These are phyloP conservation scores for Xestia ashworthii DNA, from an alignment of 2,888 invertebrate genomes.

Conservation along the genomic window DNA sequence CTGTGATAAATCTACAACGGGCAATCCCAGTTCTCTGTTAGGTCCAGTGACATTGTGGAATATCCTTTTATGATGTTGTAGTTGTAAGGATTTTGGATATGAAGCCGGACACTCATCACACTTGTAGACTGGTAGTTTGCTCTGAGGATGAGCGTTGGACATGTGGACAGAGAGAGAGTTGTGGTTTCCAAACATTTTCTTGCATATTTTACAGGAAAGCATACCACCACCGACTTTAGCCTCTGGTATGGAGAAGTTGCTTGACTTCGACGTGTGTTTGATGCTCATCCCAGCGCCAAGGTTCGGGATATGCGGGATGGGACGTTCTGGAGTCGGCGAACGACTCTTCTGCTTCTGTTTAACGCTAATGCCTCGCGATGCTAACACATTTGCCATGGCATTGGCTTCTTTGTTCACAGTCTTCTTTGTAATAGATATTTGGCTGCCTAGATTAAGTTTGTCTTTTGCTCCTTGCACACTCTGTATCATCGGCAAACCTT, in stretches of 20 bases:
- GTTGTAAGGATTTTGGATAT: constrained; percentile 93
- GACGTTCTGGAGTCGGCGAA: constrained; percentile 85
- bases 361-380: constrained; percentile 94
- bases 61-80: constrained; percentile 91
- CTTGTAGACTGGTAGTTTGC: constrained; percentile 86
- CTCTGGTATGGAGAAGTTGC: constrained; percentile 85
- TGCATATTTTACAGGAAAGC: constrained; percentile 85
- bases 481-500: constrained; percentile 93
- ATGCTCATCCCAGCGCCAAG: constrained; percentile 88
- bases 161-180: constrained; percentile 83
- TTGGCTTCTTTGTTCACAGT: constrained; percentile 93
- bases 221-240: constrained; percentile 85
- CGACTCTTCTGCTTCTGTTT: constrained; percentile 92
- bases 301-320: constrained; percentile 87
- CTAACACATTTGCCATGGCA: constrained; percentile 94
- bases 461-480: constrained; percentile 93
- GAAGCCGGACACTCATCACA: constrained; percentile 94
- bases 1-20: constrained; percentile 93
- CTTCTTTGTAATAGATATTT: constrained; percentile 93
- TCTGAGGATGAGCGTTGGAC: constrained; percentile 83
- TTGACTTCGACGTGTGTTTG: constrained; percentile 88
- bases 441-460: constrained; percentile 93
- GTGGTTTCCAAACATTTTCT: constrained; percentile 86
- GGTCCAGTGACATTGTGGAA: constrained; percentile 87
- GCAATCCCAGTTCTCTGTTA: constrained; percentile 92